Percentiles rank a stretch among this genome's conserved stretches.
phyloP scores from a whole-genome alignment of 2,888 invertebrate genomes.

The Phalera bucephala region DNA sequence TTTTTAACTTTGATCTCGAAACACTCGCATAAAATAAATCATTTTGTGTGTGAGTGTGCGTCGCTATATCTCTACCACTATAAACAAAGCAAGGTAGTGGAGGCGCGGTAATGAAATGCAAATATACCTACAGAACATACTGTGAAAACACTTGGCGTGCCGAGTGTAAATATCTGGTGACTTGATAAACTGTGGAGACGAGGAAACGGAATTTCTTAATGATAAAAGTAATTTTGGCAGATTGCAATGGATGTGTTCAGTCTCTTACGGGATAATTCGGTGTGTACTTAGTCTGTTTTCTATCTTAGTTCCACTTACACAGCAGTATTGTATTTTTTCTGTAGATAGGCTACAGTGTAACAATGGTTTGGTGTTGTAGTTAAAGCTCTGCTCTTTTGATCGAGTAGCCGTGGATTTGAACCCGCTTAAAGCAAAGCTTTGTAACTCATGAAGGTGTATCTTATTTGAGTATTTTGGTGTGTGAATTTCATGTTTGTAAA shows the following conservation, averaged over 20 bases:
- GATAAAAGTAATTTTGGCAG: not conserved
- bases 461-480: too few relatives aligned
- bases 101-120: slow-evolving; percentile 63
- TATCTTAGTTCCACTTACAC: too few relatives aligned
- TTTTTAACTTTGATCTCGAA: slow-evolving; percentile 20
- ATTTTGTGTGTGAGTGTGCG: slow-evolving; percentile 26
- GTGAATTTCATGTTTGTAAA: too few relatives aligned
- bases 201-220: slow-evolving; percentile 2
- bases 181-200: slow-evolving; percentile 31
- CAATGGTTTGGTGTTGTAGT: too few relatives aligned
- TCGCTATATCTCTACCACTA: slow-evolving; percentile 20
- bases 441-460: too few relatives aligned
- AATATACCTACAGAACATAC: slow-evolving; percentile 52
- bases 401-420: too few relatives aligned
- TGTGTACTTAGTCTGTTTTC: too few relatives aligned
- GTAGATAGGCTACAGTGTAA: too few relatives aligned
- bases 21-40: slow-evolving; percentile 25
- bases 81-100: slow-evolving; percentile 36
- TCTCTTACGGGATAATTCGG: too few relatives aligned
- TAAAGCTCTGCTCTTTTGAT: too few relatives aligned
- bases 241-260: not conserved
- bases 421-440: too few relatives aligned
- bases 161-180: slow-evolving; percentile 46
- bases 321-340: too few relatives aligned
- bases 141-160: slow-evolving; percentile 46